Percentiles rank a stretch among this genome's conserved stretches.
phyloP scores from a whole-genome alignment of 2,888 invertebrate genomes.

The Marronus borbonicus region DNA sequence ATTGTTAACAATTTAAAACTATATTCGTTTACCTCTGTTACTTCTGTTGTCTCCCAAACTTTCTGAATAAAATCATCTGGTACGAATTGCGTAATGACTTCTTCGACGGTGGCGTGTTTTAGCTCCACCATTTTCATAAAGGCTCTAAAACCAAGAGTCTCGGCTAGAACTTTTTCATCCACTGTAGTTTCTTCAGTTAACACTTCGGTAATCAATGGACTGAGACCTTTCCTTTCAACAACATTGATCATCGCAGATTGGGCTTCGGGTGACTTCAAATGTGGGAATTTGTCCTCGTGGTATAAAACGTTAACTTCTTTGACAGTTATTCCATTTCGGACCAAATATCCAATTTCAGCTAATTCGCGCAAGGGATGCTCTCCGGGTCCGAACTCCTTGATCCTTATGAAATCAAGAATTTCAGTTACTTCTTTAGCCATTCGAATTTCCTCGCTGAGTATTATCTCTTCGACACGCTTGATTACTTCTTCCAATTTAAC shows the following conservation, averaged over 20 bases:
- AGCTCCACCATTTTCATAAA: constrained; percentile 90
- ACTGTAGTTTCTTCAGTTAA: constrained; percentile 85
- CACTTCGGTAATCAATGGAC: constrained; percentile 85
- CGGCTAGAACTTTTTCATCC: constrained; percentile 83
- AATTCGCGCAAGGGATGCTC: constrained; percentile 85
- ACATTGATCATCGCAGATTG: constrained; percentile 89
- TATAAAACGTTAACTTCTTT: constrained; percentile 85
- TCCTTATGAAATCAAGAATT: constrained; percentile 81
- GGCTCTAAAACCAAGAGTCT: constrained; percentile 88
- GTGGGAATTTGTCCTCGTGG: constrained; percentile 85
- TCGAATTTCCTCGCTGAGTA: constrained; percentile 74
- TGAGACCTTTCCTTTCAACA: constrained; percentile 88
- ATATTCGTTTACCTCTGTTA: constrained; percentile 73
- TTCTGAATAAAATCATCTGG: constrained; percentile 88
- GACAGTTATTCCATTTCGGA: constrained; percentile 83
- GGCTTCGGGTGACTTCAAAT: constrained; percentile 84
- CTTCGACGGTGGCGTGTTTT: constrained; percentile 86
- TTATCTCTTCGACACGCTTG: constrained; percentile 73
- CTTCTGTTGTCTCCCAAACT: constrained; percentile 85
- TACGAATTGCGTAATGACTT: constrained; percentile 86
- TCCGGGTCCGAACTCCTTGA: constrained; percentile 86
- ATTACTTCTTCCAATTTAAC: constrained; percentile 73
- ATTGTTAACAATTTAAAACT: background rate
- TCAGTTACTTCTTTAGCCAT: constrained; percentile 84
- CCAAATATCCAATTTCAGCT: constrained; percentile 85